Evolutionary conservation across 1,140 invertebrate genomes (phyloP).

Genomic region (Delia radicum): DNA sequence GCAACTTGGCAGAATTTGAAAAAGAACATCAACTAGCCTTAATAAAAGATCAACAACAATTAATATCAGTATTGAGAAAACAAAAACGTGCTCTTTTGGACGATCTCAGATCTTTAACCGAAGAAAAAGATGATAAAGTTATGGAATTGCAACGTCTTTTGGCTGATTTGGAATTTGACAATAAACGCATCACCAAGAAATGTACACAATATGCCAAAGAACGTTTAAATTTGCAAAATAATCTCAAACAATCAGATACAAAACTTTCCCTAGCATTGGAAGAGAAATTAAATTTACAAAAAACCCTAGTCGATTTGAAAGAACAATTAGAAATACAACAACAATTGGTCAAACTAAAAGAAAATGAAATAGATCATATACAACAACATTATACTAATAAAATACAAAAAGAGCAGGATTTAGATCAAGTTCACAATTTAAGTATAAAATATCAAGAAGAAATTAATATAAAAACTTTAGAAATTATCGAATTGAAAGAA

Average conservation of each 20-base stretch:
- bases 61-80: slow-evolving; percentile 46
- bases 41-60: slow-evolving; percentile 39
- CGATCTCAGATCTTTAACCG: slow-evolving; percentile 40
- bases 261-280: slow-evolving; percentile 32
- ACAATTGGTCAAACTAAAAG: slow-evolving; percentile 37
- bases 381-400: slow-evolving; percentile 44
- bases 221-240: slow-evolving; percentile 36
- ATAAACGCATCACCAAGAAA: slow-evolving; percentile 44
- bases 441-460: slow-evolving; percentile 43
- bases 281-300: slow-evolving; percentile 41
- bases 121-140: slow-evolving; percentile 43
- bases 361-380: slow-evolving; percentile 42
- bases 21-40: slow-evolving; percentile 40
- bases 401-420: slow-evolving; percentile 35
- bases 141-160: slow-evolving; percentile 38
- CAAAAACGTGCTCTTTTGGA: slow-evolving; percentile 43
- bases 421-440: slow-evolving; percentile 43
- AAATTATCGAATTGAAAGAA: slow-evolving; percentile 41
- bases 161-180: slow-evolving; percentile 43
- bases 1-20: slow-evolving; percentile 33
- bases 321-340: slow-evolving; percentile 42
- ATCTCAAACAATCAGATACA: slow-evolving; percentile 33
- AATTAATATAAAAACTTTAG: slow-evolving; percentile 44
- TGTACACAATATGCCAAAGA: slow-evolving; percentile 42
- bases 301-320: slow-evolving; percentile 38